These are phyloP conservation scores for Heliconius eleuchia DNA, from an alignment of 1,140 invertebrate genomes.

Conservation along the genomic window DNA sequence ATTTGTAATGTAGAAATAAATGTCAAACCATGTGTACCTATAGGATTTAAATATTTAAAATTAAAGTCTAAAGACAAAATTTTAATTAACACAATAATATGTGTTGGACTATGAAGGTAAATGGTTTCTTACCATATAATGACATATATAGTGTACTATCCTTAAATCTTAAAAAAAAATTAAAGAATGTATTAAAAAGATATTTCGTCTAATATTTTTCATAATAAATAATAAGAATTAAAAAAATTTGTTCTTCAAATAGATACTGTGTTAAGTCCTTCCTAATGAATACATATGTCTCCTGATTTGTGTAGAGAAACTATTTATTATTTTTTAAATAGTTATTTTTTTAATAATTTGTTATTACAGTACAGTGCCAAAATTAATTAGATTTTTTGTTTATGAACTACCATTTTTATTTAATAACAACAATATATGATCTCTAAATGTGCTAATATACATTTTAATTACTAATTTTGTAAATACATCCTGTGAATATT, in stretches of 20 bases:
- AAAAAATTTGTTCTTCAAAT: not conserved
- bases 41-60: not conserved
- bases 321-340: not conserved
- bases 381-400: not conserved
- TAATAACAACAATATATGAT: slow-evolving; percentile 10
- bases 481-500: not conserved
- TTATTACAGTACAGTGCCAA: not conserved
- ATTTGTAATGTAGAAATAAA: not conserved
- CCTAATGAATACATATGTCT: not conserved
- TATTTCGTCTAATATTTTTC: not conserved
- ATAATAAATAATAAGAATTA: not conserved
- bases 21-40: not conserved
- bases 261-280: not conserved
- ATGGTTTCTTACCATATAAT: not conserved
- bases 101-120: not conserved
- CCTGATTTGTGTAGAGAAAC: not conserved
- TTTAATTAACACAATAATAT: not conserved
- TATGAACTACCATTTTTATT: not conserved
- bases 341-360: not conserved
- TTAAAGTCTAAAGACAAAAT: not conserved
- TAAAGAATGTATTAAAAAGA: not conserved
- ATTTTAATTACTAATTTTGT: slow-evolving; percentile 3
- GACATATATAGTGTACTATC: not conserved
- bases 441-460: slow-evolving; percentile 9
- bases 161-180: not conserved